Evolutionary conservation across 2,797 vertebrate genomes (phyloP).

Genomic region (Notolabrus celidotus): DNA sequence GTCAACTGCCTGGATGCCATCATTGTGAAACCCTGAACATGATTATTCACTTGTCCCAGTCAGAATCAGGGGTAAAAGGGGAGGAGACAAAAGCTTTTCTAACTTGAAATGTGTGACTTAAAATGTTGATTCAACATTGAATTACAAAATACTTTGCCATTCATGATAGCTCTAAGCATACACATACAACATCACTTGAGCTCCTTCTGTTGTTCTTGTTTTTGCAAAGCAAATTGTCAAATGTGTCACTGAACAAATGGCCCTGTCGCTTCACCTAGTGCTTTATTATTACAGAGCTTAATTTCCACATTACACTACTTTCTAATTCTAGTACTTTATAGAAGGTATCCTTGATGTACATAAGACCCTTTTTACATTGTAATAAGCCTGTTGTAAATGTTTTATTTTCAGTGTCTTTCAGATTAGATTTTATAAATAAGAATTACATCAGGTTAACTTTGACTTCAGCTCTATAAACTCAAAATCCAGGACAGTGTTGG

Average conservation of each 20-base stretch:
- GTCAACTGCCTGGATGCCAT: no score
- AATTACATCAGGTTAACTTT: conserved; percentile 29
- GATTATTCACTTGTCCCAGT: no score
- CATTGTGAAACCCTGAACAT: no score
- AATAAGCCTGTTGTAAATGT: neutral
- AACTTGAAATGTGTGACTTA: no score
- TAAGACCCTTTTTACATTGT: neutral
- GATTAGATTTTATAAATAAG: neutral
- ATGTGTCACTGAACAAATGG: neutral
- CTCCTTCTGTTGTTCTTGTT: neutral
- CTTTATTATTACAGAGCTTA: neutral
- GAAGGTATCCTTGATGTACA: neutral
- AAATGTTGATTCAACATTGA: no score
- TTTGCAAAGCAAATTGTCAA: neutral
- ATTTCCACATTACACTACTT: neutral
- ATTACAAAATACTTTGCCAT: neutral
- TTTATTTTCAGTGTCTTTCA: neutral
- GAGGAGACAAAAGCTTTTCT: no score
- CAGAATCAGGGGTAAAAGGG: no score
- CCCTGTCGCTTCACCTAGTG: neutral
- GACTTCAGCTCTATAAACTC: conserved; percentile 12
- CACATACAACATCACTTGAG: neutral
- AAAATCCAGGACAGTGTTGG: conserved; percentile 18
- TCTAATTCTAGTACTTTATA: neutral
- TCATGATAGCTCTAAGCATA: neutral